phyloP scores from a whole-genome alignment of 2,113 vertebrate genomes.

The Periophthalmus modestus region DNA sequence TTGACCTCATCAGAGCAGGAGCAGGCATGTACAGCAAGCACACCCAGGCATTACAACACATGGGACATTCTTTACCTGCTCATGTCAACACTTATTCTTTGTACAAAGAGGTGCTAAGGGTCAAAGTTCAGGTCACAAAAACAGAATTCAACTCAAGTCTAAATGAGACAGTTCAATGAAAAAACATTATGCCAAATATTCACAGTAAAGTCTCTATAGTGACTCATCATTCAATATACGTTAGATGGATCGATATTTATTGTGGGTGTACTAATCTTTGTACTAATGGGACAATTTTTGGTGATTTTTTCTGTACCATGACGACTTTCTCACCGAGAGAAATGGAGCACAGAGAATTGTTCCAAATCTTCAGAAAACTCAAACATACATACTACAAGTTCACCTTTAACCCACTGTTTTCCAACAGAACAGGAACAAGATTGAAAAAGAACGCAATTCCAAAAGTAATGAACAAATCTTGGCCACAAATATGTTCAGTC shows the following conservation, averaged over 20 bases:
- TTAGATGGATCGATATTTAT: too few species aligned
- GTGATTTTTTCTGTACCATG: too few species aligned
- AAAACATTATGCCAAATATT: too few species aligned
- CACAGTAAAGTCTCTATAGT: too few species aligned
- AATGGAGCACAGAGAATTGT: too few species aligned
- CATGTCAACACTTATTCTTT: neutral
- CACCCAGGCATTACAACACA: constrained; percentile 24
- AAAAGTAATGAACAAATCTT: neutral
- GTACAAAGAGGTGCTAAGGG: neutral
- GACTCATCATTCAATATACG: too few species aligned
- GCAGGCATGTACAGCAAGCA: constrained; percentile 14
- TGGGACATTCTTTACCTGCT: constrained; percentile 33
- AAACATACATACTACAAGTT: neutral
- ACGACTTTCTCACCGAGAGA: too few species aligned
- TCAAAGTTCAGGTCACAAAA: neutral
- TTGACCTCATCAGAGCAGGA: constrained; percentile 27
- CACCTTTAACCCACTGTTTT: neutral
- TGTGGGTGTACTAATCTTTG: too few species aligned
- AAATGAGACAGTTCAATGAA: neutral
- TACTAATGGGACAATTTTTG: too few species aligned
- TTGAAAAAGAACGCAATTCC: neutral
- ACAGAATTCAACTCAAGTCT: neutral
- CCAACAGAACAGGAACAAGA: neutral
- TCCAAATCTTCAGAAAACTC: too few species aligned
- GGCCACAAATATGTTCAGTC: neutral